These are phyloP conservation scores for Corapipo altera DNA, from an alignment of 2,113 vertebrate genomes.

Conservation along the genomic window DNA sequence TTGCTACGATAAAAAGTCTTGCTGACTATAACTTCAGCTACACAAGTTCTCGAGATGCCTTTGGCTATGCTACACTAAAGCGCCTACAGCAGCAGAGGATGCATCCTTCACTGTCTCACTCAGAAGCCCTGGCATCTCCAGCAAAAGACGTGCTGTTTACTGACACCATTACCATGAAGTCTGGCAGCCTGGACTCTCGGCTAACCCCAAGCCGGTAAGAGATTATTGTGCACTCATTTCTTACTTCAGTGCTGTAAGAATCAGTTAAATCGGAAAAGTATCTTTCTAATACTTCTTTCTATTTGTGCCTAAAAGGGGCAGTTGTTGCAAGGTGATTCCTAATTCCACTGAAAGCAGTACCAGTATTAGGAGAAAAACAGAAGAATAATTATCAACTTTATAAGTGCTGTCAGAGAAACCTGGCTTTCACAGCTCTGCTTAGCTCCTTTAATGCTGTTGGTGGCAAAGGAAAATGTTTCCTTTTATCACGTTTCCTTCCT, in stretches of 20 bases:
- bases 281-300: not conserved
- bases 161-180: constrained; percentile 98
- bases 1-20: constrained; percentile 91
- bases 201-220: constrained; percentile 93
- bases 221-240: not conserved
- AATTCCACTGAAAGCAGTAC: not conserved
- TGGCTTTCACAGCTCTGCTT: not conserved
- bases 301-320: not conserved
- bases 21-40: constrained; percentile 97
- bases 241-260: not conserved
- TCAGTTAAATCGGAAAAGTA: not conserved
- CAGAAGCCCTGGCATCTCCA: constrained; percentile 93
- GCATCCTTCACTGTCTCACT: constrained; percentile 95
- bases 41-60: constrained; percentile 93
- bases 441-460: not conserved
- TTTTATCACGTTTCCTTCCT: not conserved
- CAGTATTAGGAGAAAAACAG: not conserved
- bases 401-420: not conserved
- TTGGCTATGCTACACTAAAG: constrained; percentile 94
- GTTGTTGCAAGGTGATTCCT: not conserved
- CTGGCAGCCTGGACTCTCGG: constrained; percentile 93
- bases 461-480: not conserved
- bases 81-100: constrained; percentile 96
- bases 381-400: not conserved
- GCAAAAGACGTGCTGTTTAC: constrained; percentile 98